phyloP scores from a whole-genome alignment of 1,140 invertebrate species.

The Teleopsis dalmanni region DNA sequence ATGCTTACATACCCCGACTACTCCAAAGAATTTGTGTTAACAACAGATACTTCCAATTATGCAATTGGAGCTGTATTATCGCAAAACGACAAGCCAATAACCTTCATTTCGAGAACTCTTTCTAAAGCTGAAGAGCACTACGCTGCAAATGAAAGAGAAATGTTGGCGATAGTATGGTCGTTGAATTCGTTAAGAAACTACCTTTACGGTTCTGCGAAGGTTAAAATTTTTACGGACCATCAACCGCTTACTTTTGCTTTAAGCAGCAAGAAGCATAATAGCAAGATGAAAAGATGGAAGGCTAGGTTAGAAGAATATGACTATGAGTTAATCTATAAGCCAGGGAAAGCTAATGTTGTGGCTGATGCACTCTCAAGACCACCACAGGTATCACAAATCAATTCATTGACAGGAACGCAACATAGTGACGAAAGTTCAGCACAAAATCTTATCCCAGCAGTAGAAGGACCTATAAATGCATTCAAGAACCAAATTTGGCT shows the following conservation, averaged over 20 bases:
- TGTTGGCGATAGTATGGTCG: slow-evolving; percentile 33
- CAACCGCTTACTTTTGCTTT: too few relatives aligned
- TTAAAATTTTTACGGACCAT: too few relatives aligned
- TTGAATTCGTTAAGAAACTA: slow-evolving; percentile 38
- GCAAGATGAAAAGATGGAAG: slow-evolving; percentile 28
- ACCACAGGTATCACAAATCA: too few relatives aligned
- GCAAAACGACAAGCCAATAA: slow-evolving; percentile 18
- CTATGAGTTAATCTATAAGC: slow-evolving; percentile 41
- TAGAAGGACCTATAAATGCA: too few relatives aligned
- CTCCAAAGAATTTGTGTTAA: slow-evolving; percentile 20
- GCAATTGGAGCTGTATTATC: slow-evolving; percentile 19
- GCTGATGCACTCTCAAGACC: slow-evolving; percentile 18
- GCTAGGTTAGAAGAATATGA: slow-evolving; percentile 25
- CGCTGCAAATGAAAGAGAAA: slow-evolving; percentile 27
- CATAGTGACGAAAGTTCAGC: too few relatives aligned
- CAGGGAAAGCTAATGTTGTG: too few relatives aligned
- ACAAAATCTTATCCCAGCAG: too few relatives aligned
- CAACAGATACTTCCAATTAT: slow-evolving; percentile 17
- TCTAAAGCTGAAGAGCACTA: slow-evolving; percentile 29
- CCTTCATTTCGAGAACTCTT: slow-evolving; percentile 19
- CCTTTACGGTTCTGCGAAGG: slow-evolving; percentile 23
- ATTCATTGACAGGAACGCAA: too few relatives aligned
- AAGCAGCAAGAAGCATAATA: too few relatives aligned
- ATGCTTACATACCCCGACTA: slow-evolving; percentile 34
- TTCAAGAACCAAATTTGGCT: too few relatives aligned